phyloP scores from a whole-genome alignment of 92 coral and sea anemone species.

The Siderastrea radians region DNA sequence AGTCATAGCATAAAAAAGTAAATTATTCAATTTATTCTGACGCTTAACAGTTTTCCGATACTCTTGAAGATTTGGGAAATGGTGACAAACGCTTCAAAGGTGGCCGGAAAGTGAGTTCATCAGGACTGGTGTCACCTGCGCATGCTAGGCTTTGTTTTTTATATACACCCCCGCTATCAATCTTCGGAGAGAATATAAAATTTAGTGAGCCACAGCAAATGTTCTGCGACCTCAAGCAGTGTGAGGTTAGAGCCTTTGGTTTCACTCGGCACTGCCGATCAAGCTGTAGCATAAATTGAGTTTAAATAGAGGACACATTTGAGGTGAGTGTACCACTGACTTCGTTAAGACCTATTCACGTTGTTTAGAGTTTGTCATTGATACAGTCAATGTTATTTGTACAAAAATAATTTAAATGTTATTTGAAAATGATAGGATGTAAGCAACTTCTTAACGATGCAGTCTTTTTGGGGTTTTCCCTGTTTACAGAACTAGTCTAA shows the following conservation, averaged over 20 bases:
- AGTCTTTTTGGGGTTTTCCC: no score
- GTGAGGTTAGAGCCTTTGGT: not conserved
- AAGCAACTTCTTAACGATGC: not conserved
- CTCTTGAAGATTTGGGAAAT: not conserved
- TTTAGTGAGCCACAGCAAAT: not conserved
- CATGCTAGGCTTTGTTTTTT: not conserved
- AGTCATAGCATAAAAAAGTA: no score
- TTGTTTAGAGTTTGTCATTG: not conserved
- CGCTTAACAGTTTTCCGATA: not conserved
- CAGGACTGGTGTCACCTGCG: not conserved
- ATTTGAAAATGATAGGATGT: not conserved
- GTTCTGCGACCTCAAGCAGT: not conserved
- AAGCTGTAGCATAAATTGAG: not conserved
- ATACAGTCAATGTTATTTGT: slow-evolving; percentile 13
- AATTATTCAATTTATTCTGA: no score
- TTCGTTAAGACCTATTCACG: not conserved
- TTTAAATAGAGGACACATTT: not conserved
- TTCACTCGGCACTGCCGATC: not conserved
- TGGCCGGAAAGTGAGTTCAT: not conserved
- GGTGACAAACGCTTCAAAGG: not conserved
- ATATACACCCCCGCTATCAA: not conserved
- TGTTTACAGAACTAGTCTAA: no score
- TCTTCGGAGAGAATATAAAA: not conserved
- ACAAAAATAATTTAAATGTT: not conserved
- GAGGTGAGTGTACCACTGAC: not conserved